These are phyloP conservation scores for Hippolais icterina DNA, from an alignment of 2,113 vertebrate species.

Conservation along the genomic window DNA sequence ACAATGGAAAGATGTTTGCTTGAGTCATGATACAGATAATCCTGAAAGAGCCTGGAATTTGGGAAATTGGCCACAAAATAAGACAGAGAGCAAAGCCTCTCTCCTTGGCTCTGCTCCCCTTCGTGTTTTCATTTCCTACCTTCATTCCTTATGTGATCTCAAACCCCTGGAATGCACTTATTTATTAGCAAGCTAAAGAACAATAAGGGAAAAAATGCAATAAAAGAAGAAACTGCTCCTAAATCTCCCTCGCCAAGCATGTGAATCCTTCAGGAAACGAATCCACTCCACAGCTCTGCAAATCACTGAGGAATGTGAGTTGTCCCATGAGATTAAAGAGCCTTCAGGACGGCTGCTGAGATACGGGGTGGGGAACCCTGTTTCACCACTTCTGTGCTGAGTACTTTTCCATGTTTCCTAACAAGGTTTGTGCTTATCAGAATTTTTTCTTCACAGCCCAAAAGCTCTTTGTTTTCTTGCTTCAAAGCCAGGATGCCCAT, in stretches of 20 bases:
- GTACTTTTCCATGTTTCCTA: neutral
- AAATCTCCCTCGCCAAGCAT: neutral
- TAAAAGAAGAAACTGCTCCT: neutral
- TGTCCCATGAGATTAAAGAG: neutral
- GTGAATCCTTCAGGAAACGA: neutral
- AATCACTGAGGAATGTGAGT: neutral
- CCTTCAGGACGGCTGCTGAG: neutral
- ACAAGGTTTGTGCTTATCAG: neutral
- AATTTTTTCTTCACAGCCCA: neutral
- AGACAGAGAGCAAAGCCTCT: neutral
- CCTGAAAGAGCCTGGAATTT: neutral
- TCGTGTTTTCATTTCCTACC: conserved; percentile 16
- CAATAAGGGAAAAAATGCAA: conserved; percentile 26
- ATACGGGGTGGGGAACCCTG: accelerated
- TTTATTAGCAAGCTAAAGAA: conserved; percentile 9
- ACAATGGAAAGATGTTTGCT: neutral
- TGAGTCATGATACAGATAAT: neutral
- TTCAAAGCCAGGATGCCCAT: neutral
- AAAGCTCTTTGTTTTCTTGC: neutral
- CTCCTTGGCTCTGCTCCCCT: neutral
- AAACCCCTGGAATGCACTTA: conserved; percentile 22
- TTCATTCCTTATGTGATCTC: neutral
- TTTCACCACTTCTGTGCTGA: neutral
- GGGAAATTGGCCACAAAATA: neutral
- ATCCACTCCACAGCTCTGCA: neutral